These are phyloP conservation scores for Luehdorfia chinensis DNA, from an alignment of 1,140 invertebrate genomes.

Conservation along the genomic window DNA sequence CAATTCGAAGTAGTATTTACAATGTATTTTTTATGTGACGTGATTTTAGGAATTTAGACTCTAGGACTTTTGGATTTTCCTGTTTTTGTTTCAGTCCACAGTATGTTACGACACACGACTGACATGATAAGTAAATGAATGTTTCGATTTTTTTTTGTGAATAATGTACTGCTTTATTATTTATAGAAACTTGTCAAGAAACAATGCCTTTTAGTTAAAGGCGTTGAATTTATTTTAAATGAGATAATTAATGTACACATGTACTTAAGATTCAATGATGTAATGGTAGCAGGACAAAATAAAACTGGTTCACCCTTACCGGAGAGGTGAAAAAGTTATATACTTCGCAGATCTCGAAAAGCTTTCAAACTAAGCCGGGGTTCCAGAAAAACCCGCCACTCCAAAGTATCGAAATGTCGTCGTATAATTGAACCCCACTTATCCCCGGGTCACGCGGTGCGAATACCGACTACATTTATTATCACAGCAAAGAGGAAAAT, in stretches of 20 bases:
- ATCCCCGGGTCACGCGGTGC: conserved; percentile 1
- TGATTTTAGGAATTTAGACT: no score
- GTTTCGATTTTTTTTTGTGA: no score
- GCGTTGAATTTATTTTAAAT: no score
- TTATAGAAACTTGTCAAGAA: no score
- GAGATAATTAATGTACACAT: conserved; percentile 6
- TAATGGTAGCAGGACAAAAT: background rate
- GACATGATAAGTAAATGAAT: no score
- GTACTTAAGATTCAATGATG: background rate
- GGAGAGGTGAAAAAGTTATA: conserved; percentile 6
- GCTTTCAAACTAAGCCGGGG: conserved; percentile 2
- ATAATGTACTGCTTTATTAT: no score
- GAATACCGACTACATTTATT: background rate
- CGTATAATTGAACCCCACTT: conserved; percentile 10
- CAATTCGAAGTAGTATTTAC: no score
- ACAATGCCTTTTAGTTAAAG: no score
- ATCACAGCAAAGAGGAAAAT: background rate
- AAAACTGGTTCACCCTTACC: conserved; percentile 2
- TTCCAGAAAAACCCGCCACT: conserved; percentile 8
- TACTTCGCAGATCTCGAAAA: background rate
- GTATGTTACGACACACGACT: no score
- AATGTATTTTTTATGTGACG: no score
- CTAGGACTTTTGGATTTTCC: no score
- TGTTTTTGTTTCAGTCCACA: no score
- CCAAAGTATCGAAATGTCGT: conserved; percentile 7